Conservation (phyloP, 2,113 vertebrate genomes). For the Scomber japonicus region DNA sequence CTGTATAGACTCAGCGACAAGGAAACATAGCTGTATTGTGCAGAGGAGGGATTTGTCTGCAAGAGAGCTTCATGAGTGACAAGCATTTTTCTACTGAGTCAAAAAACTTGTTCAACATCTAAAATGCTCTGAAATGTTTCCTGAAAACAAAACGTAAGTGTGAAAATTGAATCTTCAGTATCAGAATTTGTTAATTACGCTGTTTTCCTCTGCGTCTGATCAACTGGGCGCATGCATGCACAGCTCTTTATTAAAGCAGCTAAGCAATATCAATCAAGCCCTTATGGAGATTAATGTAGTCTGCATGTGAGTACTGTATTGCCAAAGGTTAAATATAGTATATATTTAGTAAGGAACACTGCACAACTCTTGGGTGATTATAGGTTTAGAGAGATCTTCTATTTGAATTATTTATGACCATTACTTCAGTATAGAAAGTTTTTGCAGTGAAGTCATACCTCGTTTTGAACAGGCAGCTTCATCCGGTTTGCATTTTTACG, state of each 20-base stretch:
- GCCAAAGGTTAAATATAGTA: constrained; percentile 55
- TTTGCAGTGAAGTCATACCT: not conserved
- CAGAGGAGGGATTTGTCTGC: constrained; percentile 47
- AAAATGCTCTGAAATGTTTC: constrained; percentile 23
- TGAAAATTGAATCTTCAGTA: constrained; percentile 15
- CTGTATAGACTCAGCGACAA: constrained; percentile 44
- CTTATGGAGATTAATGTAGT: constrained; percentile 48
- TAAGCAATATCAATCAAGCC: constrained; percentile 57
- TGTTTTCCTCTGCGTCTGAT: constrained; percentile 39
- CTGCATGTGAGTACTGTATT: constrained; percentile 57
- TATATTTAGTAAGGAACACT: constrained; percentile 37
- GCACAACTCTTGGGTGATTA: constrained; percentile 20
- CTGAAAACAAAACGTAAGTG: constrained; percentile 25
- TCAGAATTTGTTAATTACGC: constrained; percentile 24
- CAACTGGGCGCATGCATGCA: constrained; percentile 63
- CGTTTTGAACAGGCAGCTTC: constrained; percentile 17
- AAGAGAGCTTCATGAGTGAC: constrained; percentile 25
- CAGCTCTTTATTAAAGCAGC: constrained; percentile 60
- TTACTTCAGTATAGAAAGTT: constrained; percentile 5
- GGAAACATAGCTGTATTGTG: constrained; percentile 38
- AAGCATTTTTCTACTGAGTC: constrained; percentile 25
- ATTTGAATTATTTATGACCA: constrained; percentile 15
- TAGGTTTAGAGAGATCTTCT: constrained; percentile 22
- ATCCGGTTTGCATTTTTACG: not conserved
- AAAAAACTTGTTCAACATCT: constrained; percentile 39